A percentile compares a stretch with the other conserved stretches of the same genome.
phyloP scores from a whole-genome alignment of 2,797 vertebrate genomes.

The Pantherophis alleghaniensis region DNA sequence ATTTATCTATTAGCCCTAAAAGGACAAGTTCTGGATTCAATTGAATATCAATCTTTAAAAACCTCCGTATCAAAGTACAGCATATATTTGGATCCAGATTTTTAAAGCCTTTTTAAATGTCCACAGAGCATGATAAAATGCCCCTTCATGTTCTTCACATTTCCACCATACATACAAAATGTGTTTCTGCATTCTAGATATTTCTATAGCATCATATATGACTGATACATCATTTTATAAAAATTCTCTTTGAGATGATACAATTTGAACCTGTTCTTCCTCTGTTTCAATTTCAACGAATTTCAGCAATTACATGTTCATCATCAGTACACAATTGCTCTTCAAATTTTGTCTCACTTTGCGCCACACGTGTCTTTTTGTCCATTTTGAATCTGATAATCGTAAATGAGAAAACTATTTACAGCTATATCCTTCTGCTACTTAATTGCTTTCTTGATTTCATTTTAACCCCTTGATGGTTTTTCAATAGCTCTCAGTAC shows the following conservation, averaged over 20 bases:
- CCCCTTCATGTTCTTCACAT: neutral
- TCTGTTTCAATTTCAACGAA: neutral
- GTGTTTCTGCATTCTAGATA: neutral
- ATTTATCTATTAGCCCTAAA: neutral
- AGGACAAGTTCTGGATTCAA: neutral
- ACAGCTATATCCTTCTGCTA: neutral
- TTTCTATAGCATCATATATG: neutral
- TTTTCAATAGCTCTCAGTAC: no score
- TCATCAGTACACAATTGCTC: neutral
- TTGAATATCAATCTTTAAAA: neutral
- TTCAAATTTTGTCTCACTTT: neutral
- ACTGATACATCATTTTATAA: neutral
- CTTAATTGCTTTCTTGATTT: neutral
- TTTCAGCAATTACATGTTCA: neutral
- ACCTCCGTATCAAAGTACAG: neutral
- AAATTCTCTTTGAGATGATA: neutral
- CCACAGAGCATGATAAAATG: neutral
- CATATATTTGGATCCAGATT: neutral
- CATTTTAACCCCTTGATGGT: neutral
- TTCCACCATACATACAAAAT: neutral
- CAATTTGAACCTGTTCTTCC: neutral
- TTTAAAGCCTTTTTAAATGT: neutral
- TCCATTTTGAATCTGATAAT: neutral
- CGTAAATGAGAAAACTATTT: neutral
- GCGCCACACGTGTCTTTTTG: neutral